phyloP scores from a whole-genome alignment of 2,113 vertebrate species.

The Notechis scutatus region DNA sequence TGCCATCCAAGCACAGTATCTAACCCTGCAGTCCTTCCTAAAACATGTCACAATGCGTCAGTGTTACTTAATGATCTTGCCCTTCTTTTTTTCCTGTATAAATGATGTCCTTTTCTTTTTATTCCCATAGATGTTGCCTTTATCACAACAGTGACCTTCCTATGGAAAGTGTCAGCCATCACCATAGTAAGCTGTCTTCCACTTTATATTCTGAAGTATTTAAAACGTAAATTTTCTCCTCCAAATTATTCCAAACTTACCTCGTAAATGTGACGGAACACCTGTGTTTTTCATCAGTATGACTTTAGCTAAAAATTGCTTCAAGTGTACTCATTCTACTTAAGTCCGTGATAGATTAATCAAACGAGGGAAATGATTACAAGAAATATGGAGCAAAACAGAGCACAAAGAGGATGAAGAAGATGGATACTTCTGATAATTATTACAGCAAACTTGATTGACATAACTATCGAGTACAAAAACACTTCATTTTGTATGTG shows the following conservation, averaged over 20 bases:
- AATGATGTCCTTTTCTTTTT: conserved; percentile 26
- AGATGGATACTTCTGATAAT: conserved; percentile 39
- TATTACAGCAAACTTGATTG: conserved; percentile 33
- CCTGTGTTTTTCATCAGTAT: conserved; percentile 27
- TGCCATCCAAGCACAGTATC: not conserved
- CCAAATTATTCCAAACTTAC: conserved; percentile 97
- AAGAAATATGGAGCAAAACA: conserved; percentile 23
- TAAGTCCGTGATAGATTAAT: conserved; percentile 45
- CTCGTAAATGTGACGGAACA: conserved; percentile 67
- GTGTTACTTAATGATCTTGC: conserved; percentile 18
- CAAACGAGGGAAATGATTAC: not conserved
- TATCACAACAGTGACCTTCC: conserved; percentile 90
- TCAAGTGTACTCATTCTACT: conserved; percentile 50
- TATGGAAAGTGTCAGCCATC: conserved; percentile 96
- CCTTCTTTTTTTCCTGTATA: not conserved
- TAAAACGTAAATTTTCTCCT: conserved; percentile 95
- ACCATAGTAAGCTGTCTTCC: conserved; percentile 97
- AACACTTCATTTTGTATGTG: conserved; percentile 11
- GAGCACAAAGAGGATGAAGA: conserved; percentile 60
- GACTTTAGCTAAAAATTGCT: conserved; percentile 30
- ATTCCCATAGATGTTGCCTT: conserved; percentile 83
- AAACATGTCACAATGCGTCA: conserved; percentile 11
- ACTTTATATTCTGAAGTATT: conserved; percentile 97
- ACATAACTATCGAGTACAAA: conserved; percentile 30
- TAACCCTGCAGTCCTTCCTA: conserved; percentile 2